A percentile compares a stretch with the other conserved stretches of the same genome.
Evolutionary conservation across 2,797 vertebrate genomes (phyloP).

Genomic region (Protosalanx chinensis): DNA sequence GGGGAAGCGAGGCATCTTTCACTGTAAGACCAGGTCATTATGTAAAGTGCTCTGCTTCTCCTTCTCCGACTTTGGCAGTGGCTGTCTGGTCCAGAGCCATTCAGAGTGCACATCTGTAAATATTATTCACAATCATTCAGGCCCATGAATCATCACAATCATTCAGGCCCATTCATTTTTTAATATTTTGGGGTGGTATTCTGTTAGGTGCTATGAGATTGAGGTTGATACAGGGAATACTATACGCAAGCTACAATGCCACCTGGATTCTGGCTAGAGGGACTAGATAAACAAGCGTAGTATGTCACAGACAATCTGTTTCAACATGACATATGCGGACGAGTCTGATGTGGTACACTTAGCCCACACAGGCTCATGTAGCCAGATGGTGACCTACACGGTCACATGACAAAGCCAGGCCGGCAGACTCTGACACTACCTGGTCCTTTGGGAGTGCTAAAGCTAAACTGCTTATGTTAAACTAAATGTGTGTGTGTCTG

Average conservation of each 20-base stretch:
- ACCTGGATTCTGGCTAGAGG: slow-evolving; percentile 27
- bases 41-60: neutral
- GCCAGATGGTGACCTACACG: slow-evolving; percentile 57
- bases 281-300: slow-evolving; percentile 50
- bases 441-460: neutral
- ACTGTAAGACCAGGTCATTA: slow-evolving; percentile 20
- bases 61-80: neutral
- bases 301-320: slow-evolving; percentile 52
- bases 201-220: neutral
- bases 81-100: neutral
- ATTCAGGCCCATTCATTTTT: neutral
- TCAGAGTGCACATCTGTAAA: neutral
- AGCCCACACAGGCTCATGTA: slow-evolving; percentile 47
- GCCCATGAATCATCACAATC: neutral
- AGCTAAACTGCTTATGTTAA: neutral
- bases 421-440: slow-evolving; percentile 30
- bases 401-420: neutral
- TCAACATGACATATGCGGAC: slow-evolving; percentile 44
- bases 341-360: slow-evolving; percentile 32
- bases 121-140: neutral
- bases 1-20: slow-evolving; percentile 49
- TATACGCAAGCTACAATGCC: slow-evolving; percentile 23
- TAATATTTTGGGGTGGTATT: neutral
- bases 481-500: no score
- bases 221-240: slow-evolving; percentile 19